Base-by-base conservation (phyloP, 2,113 vertebrate species). In the Capreolus pygargus region DNA sequence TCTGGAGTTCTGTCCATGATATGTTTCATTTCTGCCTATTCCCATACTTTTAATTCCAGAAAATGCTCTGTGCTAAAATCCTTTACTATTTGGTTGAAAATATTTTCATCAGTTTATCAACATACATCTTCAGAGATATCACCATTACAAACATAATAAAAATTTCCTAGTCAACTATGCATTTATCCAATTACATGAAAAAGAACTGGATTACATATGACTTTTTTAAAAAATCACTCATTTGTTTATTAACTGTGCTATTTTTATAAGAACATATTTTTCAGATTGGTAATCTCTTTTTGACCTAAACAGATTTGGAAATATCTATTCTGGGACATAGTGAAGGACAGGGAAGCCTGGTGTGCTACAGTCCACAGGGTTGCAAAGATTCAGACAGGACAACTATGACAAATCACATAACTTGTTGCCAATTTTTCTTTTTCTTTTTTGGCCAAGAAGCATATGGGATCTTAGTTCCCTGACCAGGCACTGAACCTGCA, bases 261-360 rank as follows among this genome's bases (percentile, higher is more conserved):
- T 58, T 97, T 88, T 91, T 33, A 45, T 36, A 84, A 93, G 39
- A 93, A 89, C 33, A 82, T 36, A 39, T 43, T 74, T 81, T 95
- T 86, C 33, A 90, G 89, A 82, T 30, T 96, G 52, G 5, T 61
- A 76, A 6, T 25, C 60, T 96, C 54, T 57, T 93, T 58, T 76
- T 79, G 36, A 58, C 60, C 64, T 30, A 76, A 90, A 93, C 28
- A 88, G 25, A 52, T 60, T 67, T 93, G n/a, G 43, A 93, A 95
- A 64, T 92, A 50, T 50, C 70, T 76, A 61, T 76, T 70, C 70
- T 1, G 3, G 70, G 70, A 43, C 12, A 76, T 27, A 43, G 36
- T 76, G 36, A 14, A 43, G 70, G 70, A 76, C 23, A 76, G 36
- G 70, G 36, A 43, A 43, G 36, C 23, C 70, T 76, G 5, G 11